A percentile compares a stretch with the other conserved stretches of the same genome.
Conservation (phyloP, 2,113 vertebrate genomes). For the Deroptyus accipitrinus region DNA sequence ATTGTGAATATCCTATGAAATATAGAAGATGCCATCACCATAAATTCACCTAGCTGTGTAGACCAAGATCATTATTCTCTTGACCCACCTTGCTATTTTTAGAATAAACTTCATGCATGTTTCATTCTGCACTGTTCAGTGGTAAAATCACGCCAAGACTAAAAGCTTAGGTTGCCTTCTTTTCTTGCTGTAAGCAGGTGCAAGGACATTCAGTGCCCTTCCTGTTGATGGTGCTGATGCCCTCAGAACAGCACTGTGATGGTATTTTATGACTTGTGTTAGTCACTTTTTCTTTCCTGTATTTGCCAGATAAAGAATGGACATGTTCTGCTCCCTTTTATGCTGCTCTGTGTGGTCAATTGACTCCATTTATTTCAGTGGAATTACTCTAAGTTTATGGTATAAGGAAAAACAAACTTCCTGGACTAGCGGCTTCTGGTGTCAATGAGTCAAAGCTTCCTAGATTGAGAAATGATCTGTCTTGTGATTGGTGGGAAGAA, state of each 20-base stretch:
- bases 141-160: not conserved
- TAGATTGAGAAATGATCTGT: not conserved
- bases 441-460: not conserved
- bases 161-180: not conserved
- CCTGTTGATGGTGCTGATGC: not conserved
- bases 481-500: not conserved
- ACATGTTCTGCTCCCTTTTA: not conserved
- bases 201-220: not conserved
- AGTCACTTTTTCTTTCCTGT: not conserved
- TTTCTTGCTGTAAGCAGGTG: not conserved
- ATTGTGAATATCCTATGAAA: not conserved
- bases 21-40: not conserved
- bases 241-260: not conserved
- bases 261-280: not conserved
- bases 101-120: not conserved
- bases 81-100: constrained; percentile 36
- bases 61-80: not conserved
- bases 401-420: constrained; percentile 18
- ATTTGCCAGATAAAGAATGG: not conserved
- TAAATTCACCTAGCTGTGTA: not conserved
- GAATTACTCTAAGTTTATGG: not conserved
- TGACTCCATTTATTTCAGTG: not conserved
- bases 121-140: not conserved
- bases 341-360: not conserved
- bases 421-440: not conserved